phyloP scores from a whole-genome alignment of 64 coral and sea anemone genomes.

The Astreopora myriophthalma region DNA sequence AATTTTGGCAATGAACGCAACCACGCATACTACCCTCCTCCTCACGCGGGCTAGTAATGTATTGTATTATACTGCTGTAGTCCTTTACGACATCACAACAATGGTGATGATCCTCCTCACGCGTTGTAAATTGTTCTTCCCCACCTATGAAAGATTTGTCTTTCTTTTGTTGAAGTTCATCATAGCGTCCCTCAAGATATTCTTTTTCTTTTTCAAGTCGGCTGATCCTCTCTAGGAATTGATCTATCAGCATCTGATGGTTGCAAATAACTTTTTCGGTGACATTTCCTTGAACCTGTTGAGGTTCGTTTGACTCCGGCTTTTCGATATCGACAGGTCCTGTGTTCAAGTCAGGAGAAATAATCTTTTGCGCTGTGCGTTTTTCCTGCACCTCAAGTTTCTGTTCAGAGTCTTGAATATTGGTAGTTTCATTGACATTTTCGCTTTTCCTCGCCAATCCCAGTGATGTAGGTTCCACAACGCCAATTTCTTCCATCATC shows the following conservation, averaged over 20 bases:
- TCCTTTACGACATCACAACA: background rate
- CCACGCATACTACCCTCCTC: background rate
- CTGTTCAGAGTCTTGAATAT: too few relatives aligned
- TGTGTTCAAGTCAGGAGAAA: background rate
- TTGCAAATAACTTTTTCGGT: slow-evolving; percentile 44
- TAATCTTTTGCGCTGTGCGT: background rate
- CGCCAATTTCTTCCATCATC: background rate
- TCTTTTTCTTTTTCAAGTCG: slow-evolving; percentile 83
- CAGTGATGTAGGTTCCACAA: background rate
- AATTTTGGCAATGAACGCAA: slow-evolving; percentile 1
- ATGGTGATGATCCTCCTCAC: background rate
- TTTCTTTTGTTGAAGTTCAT: background rate
- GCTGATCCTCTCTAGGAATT: slow-evolving; percentile 67
- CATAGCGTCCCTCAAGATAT: slow-evolving; percentile 66
- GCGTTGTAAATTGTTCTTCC: background rate
- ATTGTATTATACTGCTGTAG: slow-evolving; percentile 16
- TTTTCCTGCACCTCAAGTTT: background rate
- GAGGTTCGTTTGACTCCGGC: slow-evolving; percentile 26
- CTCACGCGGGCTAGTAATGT: background rate
- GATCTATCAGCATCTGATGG: slow-evolving; percentile 64
- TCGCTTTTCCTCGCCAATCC: background rate
- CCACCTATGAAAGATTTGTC: background rate
- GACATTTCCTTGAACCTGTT: background rate
- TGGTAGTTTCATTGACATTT: too few relatives aligned
- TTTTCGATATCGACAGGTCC: background rate